phyloP scores from a whole-genome alignment of 1,140 invertebrate species.

The Caenorhabditis brenneri region DNA sequence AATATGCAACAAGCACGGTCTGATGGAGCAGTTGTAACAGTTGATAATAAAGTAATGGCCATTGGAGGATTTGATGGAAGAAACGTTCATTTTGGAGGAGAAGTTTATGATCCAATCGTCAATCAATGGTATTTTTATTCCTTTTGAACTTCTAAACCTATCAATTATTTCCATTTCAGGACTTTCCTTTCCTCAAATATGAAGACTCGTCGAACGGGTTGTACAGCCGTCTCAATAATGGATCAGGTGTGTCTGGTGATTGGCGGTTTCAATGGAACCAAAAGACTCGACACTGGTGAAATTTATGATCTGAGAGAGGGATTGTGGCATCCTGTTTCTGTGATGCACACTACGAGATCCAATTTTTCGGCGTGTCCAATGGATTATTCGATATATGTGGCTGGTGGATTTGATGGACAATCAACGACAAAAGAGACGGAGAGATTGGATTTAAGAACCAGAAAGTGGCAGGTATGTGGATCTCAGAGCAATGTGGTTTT shows the following conservation, averaged over 20 bases:
- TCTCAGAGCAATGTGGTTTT: too few relatives aligned
- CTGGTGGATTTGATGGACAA: slow-evolving; percentile 41
- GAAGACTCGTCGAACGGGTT: slow-evolving; percentile 15
- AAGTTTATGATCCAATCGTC: slow-evolving; percentile 5
- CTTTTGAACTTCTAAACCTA: background rate
- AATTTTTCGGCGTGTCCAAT: slow-evolving; percentile 7
- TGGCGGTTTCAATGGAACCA: slow-evolving; percentile 39
- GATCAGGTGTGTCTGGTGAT: background rate
- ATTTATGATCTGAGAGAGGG: slow-evolving; percentile 45
- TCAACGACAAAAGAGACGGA: slow-evolving; percentile 23
- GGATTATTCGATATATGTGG: slow-evolving; percentile 32
- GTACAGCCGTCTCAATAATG: slow-evolving; percentile 7
- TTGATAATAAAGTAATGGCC: slow-evolving; percentile 9
- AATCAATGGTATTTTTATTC: background rate
- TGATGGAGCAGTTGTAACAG: slow-evolving; percentile 29
- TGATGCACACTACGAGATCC: slow-evolving; percentile 20
- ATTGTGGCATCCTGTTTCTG: slow-evolving; percentile 25
- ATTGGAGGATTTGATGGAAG: slow-evolving; percentile 44
- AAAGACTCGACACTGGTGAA: slow-evolving; percentile 30
- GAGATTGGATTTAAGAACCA: background rate
- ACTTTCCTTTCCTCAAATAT: slow-evolving; percentile 11
- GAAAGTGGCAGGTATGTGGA: slow-evolving; percentile 24
- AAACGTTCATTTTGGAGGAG: slow-evolving; percentile 18
- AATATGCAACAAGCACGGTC: slow-evolving; percentile 23
- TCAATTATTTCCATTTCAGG: background rate